These are phyloP conservation scores for Brachionus plicatilis DNA, from an alignment of 1,140 invertebrate species.

Conservation along the genomic window DNA sequence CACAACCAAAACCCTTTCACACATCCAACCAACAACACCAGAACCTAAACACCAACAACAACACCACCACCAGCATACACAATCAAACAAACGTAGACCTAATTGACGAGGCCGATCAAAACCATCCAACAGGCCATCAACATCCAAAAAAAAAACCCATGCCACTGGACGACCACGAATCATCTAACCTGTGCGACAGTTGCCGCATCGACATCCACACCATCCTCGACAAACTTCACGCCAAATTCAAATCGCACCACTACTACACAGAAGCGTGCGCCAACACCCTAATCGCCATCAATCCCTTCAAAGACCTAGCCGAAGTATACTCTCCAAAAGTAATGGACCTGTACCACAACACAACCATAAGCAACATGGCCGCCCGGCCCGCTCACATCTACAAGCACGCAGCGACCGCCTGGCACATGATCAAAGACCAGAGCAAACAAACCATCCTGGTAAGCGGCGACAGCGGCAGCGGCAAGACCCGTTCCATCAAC, in stretches of 20 bases:
- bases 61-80: not conserved
- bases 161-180: not conserved
- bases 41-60: not conserved
- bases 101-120: not conserved
- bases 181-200: not conserved
- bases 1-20: not conserved
- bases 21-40: not conserved
- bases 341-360: slow-evolving; percentile 42
- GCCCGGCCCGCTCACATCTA: not conserved
- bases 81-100: not conserved
- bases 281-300: slow-evolving; percentile 47
- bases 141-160: not conserved
- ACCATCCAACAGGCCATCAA: not conserved
- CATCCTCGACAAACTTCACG: slow-evolving; percentile 35
- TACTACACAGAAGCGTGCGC: slow-evolving; percentile 47
- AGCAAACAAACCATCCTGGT: not conserved
- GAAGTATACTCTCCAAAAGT: slow-evolving; percentile 44
- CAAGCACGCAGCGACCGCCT: not conserved
- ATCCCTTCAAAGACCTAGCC: slow-evolving; percentile 46
- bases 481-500: not conserved
- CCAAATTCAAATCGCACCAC: slow-evolving; percentile 43
- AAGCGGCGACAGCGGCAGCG: slow-evolving; percentile 2
- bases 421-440: not conserved
- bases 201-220: not conserved
- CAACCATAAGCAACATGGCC: too few relatives aligned